phyloP scores from a whole-genome alignment of 2,888 invertebrate genomes.

The Agrenia bidenticulata region DNA sequence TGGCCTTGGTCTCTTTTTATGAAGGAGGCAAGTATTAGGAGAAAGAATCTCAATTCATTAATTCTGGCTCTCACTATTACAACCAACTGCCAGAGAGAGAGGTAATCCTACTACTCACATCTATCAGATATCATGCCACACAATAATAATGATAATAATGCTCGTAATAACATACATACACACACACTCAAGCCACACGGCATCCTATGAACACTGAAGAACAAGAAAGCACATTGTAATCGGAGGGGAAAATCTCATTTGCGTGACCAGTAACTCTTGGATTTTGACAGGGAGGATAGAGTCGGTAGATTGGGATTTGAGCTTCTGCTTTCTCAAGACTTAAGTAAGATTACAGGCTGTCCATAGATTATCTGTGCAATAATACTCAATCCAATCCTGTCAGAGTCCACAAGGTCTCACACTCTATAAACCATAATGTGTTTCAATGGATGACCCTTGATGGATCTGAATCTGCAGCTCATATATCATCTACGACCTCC shows the following conservation, averaged over 20 bases:
- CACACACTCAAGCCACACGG: no score
- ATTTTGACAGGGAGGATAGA: constrained; percentile 10
- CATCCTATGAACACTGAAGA: no score
- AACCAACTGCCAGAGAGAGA: background rate
- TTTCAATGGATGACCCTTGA: no score
- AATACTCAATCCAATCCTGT: no score
- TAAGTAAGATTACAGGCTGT: background rate
- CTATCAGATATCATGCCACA: no score
- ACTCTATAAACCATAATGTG: no score
- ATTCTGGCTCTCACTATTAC: constrained; percentile 11
- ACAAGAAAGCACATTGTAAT: background rate
- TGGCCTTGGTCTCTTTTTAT: constrained; percentile 27
- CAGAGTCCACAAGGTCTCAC: no score
- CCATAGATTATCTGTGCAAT: background rate
- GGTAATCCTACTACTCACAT: no score
- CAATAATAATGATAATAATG: no score
- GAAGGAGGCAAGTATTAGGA: background rate
- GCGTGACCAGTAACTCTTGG: constrained; percentile 22
- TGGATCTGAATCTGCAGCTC: no score
- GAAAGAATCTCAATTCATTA: constrained; percentile 1
- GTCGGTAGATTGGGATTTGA: constrained; percentile 8
- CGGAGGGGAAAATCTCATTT: constrained; percentile 19
- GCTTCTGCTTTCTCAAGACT: constrained; percentile 14
- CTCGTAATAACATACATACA: no score
- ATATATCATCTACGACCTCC: no score